Percentiles rank a stretch among this genome's conserved stretches.
These are phyloP conservation scores for Apomyelois bistriatella DNA, from an alignment of 2,888 invertebrate genomes.

Conservation along the genomic window DNA sequence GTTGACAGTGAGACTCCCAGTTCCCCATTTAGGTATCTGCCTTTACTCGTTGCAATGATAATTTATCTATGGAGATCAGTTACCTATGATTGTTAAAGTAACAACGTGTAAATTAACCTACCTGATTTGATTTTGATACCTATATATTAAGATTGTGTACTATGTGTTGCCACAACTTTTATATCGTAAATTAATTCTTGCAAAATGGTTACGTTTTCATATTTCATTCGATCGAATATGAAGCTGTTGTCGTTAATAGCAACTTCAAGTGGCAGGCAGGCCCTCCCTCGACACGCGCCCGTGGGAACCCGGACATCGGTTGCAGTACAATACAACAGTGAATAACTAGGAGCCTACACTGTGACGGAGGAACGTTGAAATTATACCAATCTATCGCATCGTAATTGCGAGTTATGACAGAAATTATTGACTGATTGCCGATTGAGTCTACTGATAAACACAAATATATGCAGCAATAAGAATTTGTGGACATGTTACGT, in stretches of 20 bases:
- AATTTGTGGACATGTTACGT: neutral
- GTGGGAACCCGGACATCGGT: constrained; percentile 35
- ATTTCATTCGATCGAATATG: neutral
- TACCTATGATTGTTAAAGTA: too few relatives aligned
- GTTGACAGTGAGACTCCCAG: too few relatives aligned
- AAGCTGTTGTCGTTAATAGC: constrained; percentile 2
- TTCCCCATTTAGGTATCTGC: too few relatives aligned
- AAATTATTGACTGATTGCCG: constrained; percentile 18
- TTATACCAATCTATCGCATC: constrained; percentile 21
- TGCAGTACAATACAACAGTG: constrained; percentile 11
- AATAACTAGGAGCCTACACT: constrained; percentile 15
- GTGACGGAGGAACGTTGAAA: constrained; percentile 17
- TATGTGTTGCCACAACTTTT: too few relatives aligned
- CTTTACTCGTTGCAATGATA: too few relatives aligned
- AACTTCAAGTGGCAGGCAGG: neutral
- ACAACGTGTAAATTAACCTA: too few relatives aligned
- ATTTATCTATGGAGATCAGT: too few relatives aligned
- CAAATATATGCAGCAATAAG: neutral
- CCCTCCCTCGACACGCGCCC: constrained; percentile 26
- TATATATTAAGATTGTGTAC: too few relatives aligned
- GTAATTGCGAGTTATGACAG: constrained; percentile 22
- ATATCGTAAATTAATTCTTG: neutral
- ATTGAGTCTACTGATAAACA: constrained; percentile 21
- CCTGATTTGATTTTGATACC: too few relatives aligned
- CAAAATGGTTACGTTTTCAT: neutral